A percentile compares a stretch with the other conserved stretches of the same genome.
Evolutionary conservation across 2,888 invertebrate species (phyloP).

Genomic region (Cephus pulcher): DNA sequence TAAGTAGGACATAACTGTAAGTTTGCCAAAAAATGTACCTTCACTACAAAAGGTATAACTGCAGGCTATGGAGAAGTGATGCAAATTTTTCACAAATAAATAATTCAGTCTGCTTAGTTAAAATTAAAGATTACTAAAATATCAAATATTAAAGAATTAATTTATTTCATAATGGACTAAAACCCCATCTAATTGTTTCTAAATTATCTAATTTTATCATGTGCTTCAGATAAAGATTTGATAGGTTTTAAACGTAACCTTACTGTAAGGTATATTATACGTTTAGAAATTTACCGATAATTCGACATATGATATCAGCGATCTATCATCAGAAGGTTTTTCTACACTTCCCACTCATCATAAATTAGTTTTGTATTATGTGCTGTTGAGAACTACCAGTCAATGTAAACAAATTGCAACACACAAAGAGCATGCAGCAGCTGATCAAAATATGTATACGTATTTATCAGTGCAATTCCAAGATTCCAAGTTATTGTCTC

Average conservation of each 20-base stretch:
- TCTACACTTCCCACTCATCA: not conserved
- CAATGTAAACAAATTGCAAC: not conserved
- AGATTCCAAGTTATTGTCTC: not conserved
- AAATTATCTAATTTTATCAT: not conserved
- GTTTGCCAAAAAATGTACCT: not conserved
- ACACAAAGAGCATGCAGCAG: not conserved
- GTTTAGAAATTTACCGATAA: not conserved
- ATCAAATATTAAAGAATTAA: not conserved
- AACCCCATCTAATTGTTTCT: not conserved
- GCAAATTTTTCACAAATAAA: not conserved
- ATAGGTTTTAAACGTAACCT: not conserved
- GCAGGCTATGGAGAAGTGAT: not conserved
- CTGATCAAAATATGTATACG: not conserved
- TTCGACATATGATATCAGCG: not conserved
- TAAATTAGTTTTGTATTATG: not conserved
- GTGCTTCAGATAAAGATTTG: not conserved
- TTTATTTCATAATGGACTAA: not conserved
- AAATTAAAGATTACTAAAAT: not conserved
- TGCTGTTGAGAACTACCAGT: not conserved
- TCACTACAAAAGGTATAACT: not conserved
- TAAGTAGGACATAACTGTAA: not conserved
- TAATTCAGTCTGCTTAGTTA: not conserved
- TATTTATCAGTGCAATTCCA: not conserved
- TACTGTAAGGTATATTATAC: not conserved
- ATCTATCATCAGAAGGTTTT: not conserved